Evolutionary conservation across 2,888 invertebrate genomes (phyloP), one percentile per base, ranked within the genome.

Genomic region (Sthenelais limicola): DNA sequence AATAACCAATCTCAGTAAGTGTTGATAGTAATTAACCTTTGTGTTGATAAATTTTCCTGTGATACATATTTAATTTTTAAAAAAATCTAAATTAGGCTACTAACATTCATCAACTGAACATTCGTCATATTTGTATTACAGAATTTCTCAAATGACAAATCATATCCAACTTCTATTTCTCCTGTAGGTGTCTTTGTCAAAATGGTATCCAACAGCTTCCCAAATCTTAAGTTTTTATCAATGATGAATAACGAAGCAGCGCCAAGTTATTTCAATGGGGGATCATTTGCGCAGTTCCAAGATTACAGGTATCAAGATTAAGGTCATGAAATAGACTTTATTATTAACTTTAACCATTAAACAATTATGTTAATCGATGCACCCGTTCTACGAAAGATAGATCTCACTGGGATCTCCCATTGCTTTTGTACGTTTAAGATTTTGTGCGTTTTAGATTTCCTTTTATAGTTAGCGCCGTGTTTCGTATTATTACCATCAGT

Each of bases 201-300:
- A 15, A 82, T 80, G 0, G 30, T 86, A 3, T 73, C 79, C 4
- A 79, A 80, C 49, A 80, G 79, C 43, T 86, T 83, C 77, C 84
- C 95, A 0, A 92, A 92, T 80, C 88, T 96, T 32, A 91, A 91
- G 81, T 92, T 92, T 84, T 88, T 96, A 0, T 94, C 94, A 21
- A 89, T 94, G 73, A 94, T 96, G 94, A 94, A 94, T 26, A 96
- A 96, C 87, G 91, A 92, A 0, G 94, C 93, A 0, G 93, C 93
- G 0, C 94, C 94, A 0, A 93, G 92, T 78, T 92, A 92, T 82
- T 90, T 93, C 72, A 93, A 92, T 79, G 92, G 93, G n/a, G 92
- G 92, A 49, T 92, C 91, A 21, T 92, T 92, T 81, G 92, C 92
- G 79, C 93, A 94, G 83, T 93, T 93, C 82, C 87, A 92, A 18